Conservation (phyloP, 2,797 vertebrate species). For the Cryptoprocta ferox region DNA sequence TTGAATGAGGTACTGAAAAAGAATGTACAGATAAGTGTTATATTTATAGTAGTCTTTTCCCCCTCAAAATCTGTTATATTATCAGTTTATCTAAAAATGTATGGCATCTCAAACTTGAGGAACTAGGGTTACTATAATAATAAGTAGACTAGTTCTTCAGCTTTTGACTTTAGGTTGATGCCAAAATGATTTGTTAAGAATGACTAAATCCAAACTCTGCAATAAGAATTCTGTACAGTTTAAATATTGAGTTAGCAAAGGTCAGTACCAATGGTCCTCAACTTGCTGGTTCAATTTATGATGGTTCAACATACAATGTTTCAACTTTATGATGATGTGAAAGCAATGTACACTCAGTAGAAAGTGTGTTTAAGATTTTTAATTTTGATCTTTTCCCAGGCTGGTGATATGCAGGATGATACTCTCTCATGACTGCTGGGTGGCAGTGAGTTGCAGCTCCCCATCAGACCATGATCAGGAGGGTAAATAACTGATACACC, state of each 20-base stretch:
- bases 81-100: conserved; percentile 6
- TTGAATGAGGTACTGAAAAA: neutral
- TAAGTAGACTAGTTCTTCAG: conserved; percentile 7
- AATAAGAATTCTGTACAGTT: neutral
- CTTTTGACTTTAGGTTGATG: neutral
- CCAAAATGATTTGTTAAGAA: conserved; percentile 36
- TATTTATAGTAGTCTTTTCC: neutral
- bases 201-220: neutral
- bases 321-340: neutral
- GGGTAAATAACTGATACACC: neutral
- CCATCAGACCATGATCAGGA: neutral
- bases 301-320: neutral
- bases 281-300: neutral
- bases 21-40: neutral
- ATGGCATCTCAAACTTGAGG: conserved; percentile 7
- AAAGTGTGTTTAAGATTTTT: neutral
- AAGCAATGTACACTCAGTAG: neutral
- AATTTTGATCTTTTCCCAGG: neutral
- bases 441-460: neutral
- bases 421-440: neutral
- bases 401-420: neutral
- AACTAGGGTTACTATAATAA: conserved; percentile 43
- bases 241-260: neutral
- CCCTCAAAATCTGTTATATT: neutral
- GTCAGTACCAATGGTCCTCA: neutral